Evolutionary conservation across 2,113 vertebrate genomes (phyloP), one percentile per base, ranked within the genome.

Genomic region (Phrynocephalus versicolor): DNA sequence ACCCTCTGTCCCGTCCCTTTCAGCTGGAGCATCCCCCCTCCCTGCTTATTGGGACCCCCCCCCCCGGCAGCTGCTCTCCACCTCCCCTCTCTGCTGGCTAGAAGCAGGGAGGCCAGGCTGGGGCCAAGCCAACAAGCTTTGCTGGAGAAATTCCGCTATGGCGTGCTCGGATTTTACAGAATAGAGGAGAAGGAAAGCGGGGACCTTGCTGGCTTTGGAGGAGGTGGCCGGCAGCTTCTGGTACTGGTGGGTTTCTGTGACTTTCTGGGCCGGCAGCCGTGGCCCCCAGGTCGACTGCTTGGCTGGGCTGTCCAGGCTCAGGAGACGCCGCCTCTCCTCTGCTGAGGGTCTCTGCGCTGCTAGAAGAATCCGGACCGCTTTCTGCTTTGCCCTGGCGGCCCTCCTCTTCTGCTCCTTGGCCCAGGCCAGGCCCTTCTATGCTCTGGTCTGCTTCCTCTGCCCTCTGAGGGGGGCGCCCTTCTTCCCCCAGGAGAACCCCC

Each of bases 121-220:
- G 25, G 64, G 64, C 9, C 45, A 70, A 13, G 25, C 70, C 10
- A 18, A 15, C 1, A 9, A 39, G 27, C 35, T 2, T 16, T 27
- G 51, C n/a, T 70, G n/a, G n/a, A 67, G 19, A 3, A 6, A 27
- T 1, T 41, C 23, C 8, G 19, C 33, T 25, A 41, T 5, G 4
- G 12, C 39, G 8, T 23, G 35, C 70, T 39, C 19, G 1, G 18
- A 18, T 51, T 51, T 18, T 16, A 19, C 60, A 41, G 12, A 45
- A 6, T 25, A 35, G 30, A 88, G 64, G 57, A 91, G 85, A 65
- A 88, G 84, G 92, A 90, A 78, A 88, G 57, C 86, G 88, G 91
- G 92, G 23, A 93, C 93, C 92, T 94, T 81, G 23, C 35, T n/a
- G 75, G 9, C 7, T 93, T 80, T 87, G 89, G 15, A 78, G 30